Base-by-base conservation (phyloP, 1,140 invertebrate genomes). In the Latrodectus geometricus region DNA sequence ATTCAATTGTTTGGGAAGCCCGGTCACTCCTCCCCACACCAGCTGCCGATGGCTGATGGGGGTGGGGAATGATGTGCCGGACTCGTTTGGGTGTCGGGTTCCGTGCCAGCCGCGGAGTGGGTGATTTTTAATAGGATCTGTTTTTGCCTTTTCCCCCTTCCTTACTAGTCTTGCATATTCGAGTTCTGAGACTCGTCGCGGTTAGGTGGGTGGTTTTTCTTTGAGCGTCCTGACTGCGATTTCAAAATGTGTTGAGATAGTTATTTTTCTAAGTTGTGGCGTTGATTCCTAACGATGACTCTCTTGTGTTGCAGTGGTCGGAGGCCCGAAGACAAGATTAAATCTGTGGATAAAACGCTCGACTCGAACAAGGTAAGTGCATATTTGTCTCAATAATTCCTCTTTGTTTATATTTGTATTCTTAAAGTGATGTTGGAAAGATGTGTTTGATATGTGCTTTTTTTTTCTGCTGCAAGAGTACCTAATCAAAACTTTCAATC, bases 301-400 rank as follows among this genome's bases (percentile, higher is more conserved):
- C 83, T 86, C 23, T 78, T 86, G 74, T 86, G 83, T 86, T 86
- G 83, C 75, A 86, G 83, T 86, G 83, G 83, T 69, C 61, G 83
- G 17, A 75, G 83, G 50, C n/a, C 75, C 3, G 83, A 86, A 50
- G 83, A 86, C 20, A 86, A 86, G 68, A 70, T 61, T 15, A 77
- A 78, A 23, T 12, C 74, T 14, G 50, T 11, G 5, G 52, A 65
- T 17, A 77, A 65, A 23, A 48, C 56, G 52, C 17, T 76, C 8
- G 83, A 86, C 21, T 9, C 74, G 3, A 86, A 86, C 35, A 86
- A 78, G 83, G 83, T 86, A 78, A 48, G 83, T 78, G 20, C n/a
- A 2, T 14, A 70, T 54, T 65, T 65, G 48, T 69, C 9, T 69
- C 20, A 61, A 4, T 14, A 61, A 61, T 14, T 61, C 11, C 54